Evolutionary conservation across 2,113 vertebrate species (phyloP).

Genomic region (Cinclus cinclus): DNA sequence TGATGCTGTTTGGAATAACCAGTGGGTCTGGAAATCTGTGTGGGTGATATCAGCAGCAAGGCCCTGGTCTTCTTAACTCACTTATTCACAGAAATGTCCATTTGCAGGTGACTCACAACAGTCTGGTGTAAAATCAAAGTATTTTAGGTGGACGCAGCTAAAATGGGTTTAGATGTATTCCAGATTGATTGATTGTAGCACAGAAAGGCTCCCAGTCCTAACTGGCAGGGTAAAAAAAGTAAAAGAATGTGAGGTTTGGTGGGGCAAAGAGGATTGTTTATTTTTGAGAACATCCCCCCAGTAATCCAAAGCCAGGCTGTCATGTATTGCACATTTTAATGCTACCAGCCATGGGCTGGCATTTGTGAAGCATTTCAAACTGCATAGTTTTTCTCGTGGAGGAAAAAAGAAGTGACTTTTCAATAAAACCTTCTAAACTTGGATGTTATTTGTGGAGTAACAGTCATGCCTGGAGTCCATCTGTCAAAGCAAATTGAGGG

Average conservation of each 20-base stretch:
- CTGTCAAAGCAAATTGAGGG: conserved; percentile 43
- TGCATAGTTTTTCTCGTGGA: neutral
- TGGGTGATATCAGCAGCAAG: neutral
- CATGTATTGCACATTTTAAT: neutral
- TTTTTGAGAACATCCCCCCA: neutral
- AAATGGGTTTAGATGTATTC: neutral
- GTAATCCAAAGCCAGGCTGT: neutral
- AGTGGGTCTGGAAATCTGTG: neutral
- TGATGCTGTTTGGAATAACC: neutral
- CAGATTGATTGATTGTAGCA: neutral
- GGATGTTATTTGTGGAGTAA: neutral
- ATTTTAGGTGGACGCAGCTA: neutral
- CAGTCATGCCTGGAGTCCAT: neutral
- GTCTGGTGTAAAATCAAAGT: neutral
- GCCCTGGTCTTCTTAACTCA: neutral
- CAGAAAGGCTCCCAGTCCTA: neutral
- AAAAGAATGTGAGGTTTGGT: neutral
- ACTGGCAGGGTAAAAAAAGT: neutral
- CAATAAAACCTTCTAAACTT: neutral
- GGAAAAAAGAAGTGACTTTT: neutral
- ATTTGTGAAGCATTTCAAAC: neutral
- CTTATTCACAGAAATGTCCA: neutral
- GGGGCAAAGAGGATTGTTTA: neutral
- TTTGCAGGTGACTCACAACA: neutral
- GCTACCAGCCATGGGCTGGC: neutral